Percentiles rank a stretch among this genome's conserved stretches.
Evolutionary conservation across 1,140 invertebrate genomes (phyloP).

Genomic region (Stegodyphus mimosarum): DNA sequence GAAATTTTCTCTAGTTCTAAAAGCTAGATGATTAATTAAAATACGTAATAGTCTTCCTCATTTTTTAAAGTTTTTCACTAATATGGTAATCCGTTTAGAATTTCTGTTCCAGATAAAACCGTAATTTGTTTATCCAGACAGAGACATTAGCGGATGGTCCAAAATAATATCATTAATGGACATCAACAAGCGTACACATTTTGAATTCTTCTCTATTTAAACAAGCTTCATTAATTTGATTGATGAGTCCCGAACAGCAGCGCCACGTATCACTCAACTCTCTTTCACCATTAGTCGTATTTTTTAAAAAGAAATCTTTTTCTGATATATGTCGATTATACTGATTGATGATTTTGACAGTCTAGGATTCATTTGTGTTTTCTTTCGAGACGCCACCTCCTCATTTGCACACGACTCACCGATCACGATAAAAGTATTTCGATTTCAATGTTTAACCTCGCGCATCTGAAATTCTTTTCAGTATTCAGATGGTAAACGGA

Average conservation of each 20-base stretch:
- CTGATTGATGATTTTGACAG: constrained; percentile 56
- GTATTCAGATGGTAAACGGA: constrained; percentile 56
- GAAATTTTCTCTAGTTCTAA: too few species aligned
- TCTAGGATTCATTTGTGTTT: constrained; percentile 50
- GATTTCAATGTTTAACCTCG: constrained; percentile 56
- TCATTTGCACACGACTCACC: constrained; percentile 54
- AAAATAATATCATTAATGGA: background rate
- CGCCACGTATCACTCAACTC: background rate
- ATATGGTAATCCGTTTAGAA: too few species aligned
- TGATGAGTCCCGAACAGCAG: constrained; percentile 26
- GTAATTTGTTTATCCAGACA: background rate
- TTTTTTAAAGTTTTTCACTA: too few species aligned
- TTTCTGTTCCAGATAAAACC: too few species aligned
- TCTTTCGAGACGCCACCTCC: constrained; percentile 15
- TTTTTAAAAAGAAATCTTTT: constrained; percentile 42
- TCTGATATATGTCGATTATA: constrained; percentile 53
- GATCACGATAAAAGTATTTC: constrained; percentile 56
- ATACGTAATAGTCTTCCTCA: too few species aligned
- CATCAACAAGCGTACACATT: background rate
- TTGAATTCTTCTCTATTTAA: constrained; percentile 29
- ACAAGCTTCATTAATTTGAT: constrained; percentile 45
- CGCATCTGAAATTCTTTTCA: constrained; percentile 40
- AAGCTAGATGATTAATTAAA: too few species aligned
- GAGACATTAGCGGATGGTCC: background rate
- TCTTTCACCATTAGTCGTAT: constrained; percentile 34